Evolutionary conservation across 2,888 invertebrate genomes (phyloP).

Genomic region (Serripes groenlandicus): DNA sequence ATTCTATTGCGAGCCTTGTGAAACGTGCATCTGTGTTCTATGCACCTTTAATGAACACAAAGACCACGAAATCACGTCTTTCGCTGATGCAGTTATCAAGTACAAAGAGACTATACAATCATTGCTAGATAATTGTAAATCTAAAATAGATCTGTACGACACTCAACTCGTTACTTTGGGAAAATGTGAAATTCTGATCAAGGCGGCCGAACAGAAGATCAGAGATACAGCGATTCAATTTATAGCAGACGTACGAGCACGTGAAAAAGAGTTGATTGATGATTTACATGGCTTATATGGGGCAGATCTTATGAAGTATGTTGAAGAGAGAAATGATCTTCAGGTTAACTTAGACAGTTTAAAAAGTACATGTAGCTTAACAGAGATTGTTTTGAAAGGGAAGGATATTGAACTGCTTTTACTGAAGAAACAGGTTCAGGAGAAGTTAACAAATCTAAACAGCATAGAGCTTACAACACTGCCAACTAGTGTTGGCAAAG

Average conservation of each 20-base stretch:
- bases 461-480: conserved; percentile 83
- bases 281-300: conserved; percentile 86
- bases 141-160: conserved; percentile 83
- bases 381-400: conserved; percentile 86
- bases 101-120: conserved; percentile 85
- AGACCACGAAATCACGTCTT: conserved; percentile 85
- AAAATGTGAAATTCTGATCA: conserved; percentile 84
- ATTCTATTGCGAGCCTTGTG: conserved; percentile 87
- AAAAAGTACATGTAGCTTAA: conserved; percentile 86
- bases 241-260: conserved; percentile 84
- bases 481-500: conserved; percentile 83
- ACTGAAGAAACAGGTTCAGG: conserved; percentile 86
- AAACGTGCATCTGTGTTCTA: conserved; percentile 86
- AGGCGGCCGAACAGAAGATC: conserved; percentile 85
- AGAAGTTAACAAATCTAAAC: conserved; percentile 83
- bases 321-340: conserved; percentile 82
- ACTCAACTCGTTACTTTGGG: conserved; percentile 79
- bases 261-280: conserved; percentile 85
- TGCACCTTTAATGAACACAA: conserved; percentile 87
- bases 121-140: conserved; percentile 83
- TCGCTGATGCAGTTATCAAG: conserved; percentile 85
- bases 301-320: conserved; percentile 84
- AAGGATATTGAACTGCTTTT: conserved; percentile 86
- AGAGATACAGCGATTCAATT: conserved; percentile 85
- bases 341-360: conserved; percentile 84